Conservation (phyloP, 2,113 vertebrate genomes). For the Sebastes schlegelii region DNA sequence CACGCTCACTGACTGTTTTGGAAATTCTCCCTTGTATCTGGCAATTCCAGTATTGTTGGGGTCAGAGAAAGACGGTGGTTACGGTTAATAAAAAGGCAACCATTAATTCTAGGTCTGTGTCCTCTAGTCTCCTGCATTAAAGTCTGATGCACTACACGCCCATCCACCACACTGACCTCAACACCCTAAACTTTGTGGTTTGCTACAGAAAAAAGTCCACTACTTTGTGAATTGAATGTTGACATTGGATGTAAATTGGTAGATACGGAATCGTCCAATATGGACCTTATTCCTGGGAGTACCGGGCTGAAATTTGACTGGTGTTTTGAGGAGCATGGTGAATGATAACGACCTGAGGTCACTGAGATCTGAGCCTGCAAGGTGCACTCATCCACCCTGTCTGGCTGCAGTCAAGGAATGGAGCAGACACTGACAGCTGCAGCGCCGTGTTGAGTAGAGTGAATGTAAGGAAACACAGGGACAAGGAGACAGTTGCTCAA, state of each 20-base stretch:
- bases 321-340: slow-evolving; percentile 38
- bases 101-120: neutral
- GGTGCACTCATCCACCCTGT: slow-evolving; percentile 72
- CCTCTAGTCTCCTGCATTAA: neutral
- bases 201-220: neutral
- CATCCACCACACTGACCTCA: neutral
- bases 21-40: neutral
- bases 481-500: slow-evolving; percentile 77
- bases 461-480: slow-evolving; percentile 74
- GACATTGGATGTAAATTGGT: neutral
- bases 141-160: neutral
- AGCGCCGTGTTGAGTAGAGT: slow-evolving; percentile 69
- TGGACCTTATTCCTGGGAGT: neutral
- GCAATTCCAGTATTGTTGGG: neutral
- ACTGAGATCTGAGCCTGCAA: slow-evolving; percentile 67
- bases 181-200: neutral
- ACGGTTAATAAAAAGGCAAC: slow-evolving; percentile 4
- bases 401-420: slow-evolving; percentile 69
- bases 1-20: neutral
- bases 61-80: neutral
- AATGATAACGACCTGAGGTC: slow-evolving; percentile 56
- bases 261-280: neutral
- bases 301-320: neutral
- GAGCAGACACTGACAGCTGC: slow-evolving; percentile 75
- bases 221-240: neutral